phyloP scores from a whole-genome alignment of 2,888 invertebrate species.

The Mesodorylaimus sp. region DNA sequence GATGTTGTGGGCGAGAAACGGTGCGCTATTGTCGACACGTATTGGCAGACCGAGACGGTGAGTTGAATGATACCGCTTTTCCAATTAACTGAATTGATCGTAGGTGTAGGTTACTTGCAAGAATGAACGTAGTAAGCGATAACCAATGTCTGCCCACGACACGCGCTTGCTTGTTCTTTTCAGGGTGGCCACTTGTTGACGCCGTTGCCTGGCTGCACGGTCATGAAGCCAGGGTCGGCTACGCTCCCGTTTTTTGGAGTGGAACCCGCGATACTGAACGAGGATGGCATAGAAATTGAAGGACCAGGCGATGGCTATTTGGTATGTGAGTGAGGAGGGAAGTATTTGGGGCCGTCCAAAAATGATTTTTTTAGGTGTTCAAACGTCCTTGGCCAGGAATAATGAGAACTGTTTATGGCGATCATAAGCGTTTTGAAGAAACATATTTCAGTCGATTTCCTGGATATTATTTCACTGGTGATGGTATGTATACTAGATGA shows the following conservation, averaged over 20 bases:
- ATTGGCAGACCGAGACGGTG: conserved; percentile 95
- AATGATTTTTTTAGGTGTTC: conserved; percentile 43
- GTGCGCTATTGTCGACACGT: conserved; percentile 81
- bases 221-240: conserved; percentile 96
- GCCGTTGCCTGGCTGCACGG: conserved; percentile 80
- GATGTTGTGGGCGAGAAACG: conserved; percentile 32
- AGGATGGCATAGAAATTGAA: conserved; percentile 61
- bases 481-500: conserved; percentile 54
- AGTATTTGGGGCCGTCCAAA: not conserved
- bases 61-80: conserved; percentile 13
- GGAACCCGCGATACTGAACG: conserved; percentile 63
- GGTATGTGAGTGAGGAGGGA: conserved; percentile 37
- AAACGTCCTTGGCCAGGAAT: conserved; percentile 91
- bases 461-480: conserved; percentile 92
- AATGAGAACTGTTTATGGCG: conserved; percentile 78
- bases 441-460: conserved; percentile 90
- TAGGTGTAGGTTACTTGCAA: too few species aligned
- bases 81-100: not conserved
- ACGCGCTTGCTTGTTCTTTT: not conserved
- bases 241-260: conserved; percentile 95
- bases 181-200: conserved; percentile 82
- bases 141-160: not conserved
- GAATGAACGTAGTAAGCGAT: not conserved
- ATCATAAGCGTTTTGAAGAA: conserved; percentile 63
- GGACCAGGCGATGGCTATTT: conserved; percentile 83